Conservation (phyloP, 2,113 vertebrate species). For the Cervus canadensis region DNA sequence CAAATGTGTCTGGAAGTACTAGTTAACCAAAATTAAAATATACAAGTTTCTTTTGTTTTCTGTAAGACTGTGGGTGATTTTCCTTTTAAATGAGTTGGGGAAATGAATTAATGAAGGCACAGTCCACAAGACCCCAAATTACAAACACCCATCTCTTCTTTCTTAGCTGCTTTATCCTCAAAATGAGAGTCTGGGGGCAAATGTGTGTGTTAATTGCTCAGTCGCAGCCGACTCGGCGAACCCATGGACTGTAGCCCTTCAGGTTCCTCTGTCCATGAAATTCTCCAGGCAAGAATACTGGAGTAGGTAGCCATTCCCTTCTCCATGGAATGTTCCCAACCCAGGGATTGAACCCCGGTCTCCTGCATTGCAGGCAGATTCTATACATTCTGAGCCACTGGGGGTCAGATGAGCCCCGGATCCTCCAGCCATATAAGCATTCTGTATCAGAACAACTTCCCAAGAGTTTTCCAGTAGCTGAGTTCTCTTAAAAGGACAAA, state of each 20-base stretch:
- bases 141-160: not conserved
- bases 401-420: not conserved
- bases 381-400: not conserved
- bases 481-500: not conserved
- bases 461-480: not conserved
- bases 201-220: not conserved
- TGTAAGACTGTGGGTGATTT: not conserved
- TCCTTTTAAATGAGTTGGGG: not conserved
- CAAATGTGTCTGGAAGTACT: not conserved
- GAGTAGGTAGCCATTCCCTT: not conserved
- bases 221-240: accelerated
- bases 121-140: not conserved
- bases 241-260: not conserved
- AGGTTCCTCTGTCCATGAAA: not conserved
- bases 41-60: not conserved
- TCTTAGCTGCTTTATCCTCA: not conserved
- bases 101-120: not conserved
- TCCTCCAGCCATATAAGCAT: not conserved
- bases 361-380: not conserved
- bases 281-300: not conserved
- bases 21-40: not conserved
- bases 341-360: not conserved
- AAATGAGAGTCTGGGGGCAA: not conserved
- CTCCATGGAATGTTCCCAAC: not conserved
- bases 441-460: not conserved